A percentile compares a stretch with the other conserved stretches of the same genome.
These are phyloP conservation scores for Myanophis thanlyinensis DNA, from an alignment of 2,113 vertebrate genomes.

Conservation along the genomic window DNA sequence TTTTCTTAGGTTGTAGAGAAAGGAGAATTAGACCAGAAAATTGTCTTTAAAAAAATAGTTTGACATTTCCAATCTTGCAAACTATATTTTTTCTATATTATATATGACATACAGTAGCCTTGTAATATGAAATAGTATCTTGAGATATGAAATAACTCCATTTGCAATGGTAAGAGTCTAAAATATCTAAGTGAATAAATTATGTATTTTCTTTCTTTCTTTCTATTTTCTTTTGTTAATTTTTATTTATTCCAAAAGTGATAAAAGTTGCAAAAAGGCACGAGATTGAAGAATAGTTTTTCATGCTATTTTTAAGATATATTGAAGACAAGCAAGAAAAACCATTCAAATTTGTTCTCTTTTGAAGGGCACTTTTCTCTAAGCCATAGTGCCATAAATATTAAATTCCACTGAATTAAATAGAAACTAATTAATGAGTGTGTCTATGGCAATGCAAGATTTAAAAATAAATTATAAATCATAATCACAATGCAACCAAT, in stretches of 20 bases:
- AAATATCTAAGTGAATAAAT: not conserved
- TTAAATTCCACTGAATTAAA: slow-evolving; percentile 2
- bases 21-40: not conserved
- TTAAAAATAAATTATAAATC: slow-evolving; percentile 11
- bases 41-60: not conserved
- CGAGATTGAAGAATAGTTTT: not conserved
- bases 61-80: not conserved
- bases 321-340: not conserved
- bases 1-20: not conserved
- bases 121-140: not conserved
- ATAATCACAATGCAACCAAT: not conserved
- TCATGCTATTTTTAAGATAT: slow-evolving; percentile 1
- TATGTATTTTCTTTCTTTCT: slow-evolving; percentile 15
- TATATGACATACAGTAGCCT: not conserved
- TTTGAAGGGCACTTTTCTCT: not conserved
- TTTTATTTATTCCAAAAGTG: not conserved
- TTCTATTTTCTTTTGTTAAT: slow-evolving; percentile 5
- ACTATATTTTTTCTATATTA: not conserved
- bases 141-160: not conserved
- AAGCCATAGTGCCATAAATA: not conserved
- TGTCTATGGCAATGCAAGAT: not conserved
- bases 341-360: not conserved
- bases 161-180: not conserved
- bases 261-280: slow-evolving; percentile 6
- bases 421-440: not conserved